A percentile compares a stretch with the other conserved stretches of the same genome.
Evolutionary conservation across 2,113 vertebrate genomes (phyloP).

Genomic region (Apodemus speciosus): DNA sequence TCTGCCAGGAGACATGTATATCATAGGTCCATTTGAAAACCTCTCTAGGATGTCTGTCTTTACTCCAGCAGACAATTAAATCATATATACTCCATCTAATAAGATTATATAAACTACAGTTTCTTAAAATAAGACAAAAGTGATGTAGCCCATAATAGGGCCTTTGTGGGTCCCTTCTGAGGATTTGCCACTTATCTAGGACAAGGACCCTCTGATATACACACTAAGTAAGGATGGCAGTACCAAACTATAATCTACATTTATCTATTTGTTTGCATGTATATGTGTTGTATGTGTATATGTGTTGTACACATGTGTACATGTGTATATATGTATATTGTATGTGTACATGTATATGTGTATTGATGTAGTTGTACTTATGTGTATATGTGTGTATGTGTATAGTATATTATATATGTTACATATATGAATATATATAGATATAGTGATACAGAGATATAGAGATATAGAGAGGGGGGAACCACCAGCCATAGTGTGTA

Average conservation of each 20-base stretch:
- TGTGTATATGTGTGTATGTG: too few species aligned
- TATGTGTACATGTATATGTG: background rate
- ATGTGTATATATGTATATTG: background rate
- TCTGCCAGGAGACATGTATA: too few species aligned
- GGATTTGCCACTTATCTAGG: background rate
- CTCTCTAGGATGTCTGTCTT: background rate
- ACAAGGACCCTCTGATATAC: background rate
- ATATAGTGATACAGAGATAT: too few species aligned
- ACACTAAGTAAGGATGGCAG: background rate
- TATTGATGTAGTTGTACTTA: background rate
- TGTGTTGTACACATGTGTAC: background rate
- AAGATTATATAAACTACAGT: too few species aligned
- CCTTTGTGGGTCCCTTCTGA: background rate
- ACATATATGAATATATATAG: background rate
- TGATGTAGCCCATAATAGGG: background rate
- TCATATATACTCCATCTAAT: too few species aligned
- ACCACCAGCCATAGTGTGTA: background rate
- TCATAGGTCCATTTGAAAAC: background rate
- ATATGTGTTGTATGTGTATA: background rate
- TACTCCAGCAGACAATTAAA: background rate
- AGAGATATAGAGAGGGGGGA: too few species aligned
- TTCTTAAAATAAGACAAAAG: background rate
- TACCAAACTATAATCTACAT: background rate
- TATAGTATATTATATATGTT: background rate
- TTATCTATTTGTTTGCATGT: background rate